phyloP scores from a whole-genome alignment of 2,888 invertebrate genomes.

The Incurvaria masculella region DNA sequence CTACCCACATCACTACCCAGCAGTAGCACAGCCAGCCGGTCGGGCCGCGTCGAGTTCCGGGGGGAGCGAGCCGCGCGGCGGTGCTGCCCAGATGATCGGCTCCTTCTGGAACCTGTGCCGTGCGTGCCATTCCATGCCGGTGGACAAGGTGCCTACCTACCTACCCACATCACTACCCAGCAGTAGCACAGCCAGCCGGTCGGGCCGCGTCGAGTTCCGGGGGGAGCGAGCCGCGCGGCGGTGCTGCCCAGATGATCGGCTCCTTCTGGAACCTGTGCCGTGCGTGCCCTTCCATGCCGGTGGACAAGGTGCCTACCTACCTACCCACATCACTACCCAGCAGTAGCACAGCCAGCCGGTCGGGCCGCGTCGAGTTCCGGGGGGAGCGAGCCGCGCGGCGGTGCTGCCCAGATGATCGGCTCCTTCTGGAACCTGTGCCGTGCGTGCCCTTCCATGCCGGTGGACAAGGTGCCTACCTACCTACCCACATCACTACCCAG shows the following conservation, averaged over 20 bases:
- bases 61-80: constrained; percentile 19
- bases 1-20: no score
- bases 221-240: constrained; percentile 19
- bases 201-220: no score
- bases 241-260: constrained; percentile 83
- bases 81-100: constrained; percentile 83
- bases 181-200: no score
- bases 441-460: constrained; percentile 95
- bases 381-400: constrained; percentile 19
- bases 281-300: constrained; percentile 95
- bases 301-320: constrained; percentile 98
- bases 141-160: constrained; percentile 98
- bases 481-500: no score
- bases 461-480: constrained; percentile 98
- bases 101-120: constrained; percentile 97
- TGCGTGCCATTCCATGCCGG: constrained; percentile 95
- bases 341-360: no score
- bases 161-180: no score
- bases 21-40: no score
- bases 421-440: constrained; percentile 97
- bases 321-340: no score
- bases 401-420: constrained; percentile 83
- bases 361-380: no score
- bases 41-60: no score
- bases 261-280: constrained; percentile 97